Percentiles rank a stretch among this genome's conserved stretches.
Conservation (phyloP, 1,140 invertebrate species). For the Euura lappo region DNA sequence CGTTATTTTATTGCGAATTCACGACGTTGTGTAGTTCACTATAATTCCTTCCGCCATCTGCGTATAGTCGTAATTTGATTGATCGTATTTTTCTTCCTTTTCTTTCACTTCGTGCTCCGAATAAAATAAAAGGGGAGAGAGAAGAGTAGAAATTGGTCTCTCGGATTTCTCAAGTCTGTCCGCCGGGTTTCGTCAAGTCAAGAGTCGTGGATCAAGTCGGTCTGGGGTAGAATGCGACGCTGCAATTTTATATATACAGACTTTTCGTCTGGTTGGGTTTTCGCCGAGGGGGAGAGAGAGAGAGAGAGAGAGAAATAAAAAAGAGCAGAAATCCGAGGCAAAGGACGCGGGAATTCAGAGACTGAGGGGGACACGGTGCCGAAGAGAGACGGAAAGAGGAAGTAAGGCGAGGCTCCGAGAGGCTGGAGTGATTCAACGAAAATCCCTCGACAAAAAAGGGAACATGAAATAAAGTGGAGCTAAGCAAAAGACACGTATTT, state of each 20-base stretch:
- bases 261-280: not conserved
- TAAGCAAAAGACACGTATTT: slow-evolving; percentile 3
- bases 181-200: not conserved
- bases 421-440: slow-evolving; percentile 9
- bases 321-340: slow-evolving; percentile 5
- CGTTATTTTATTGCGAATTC: too few species aligned
- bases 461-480: slow-evolving; percentile 13
- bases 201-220: not conserved
- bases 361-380: not conserved
- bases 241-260: not conserved
- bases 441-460: slow-evolving; percentile 11
- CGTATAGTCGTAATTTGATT: too few species aligned
- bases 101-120: too few species aligned
- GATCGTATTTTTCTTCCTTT: too few species aligned
- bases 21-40: too few species aligned
- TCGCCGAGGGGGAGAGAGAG: not conserved
- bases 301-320: not conserved
- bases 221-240: not conserved
- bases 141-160: not conserved
- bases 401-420: slow-evolving; percentile 10
- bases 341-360: not conserved
- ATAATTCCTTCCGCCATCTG: too few species aligned
- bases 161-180: not conserved
- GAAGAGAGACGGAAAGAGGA: slow-evolving; percentile 15
- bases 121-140: too few species aligned